Conservation (phyloP, 2,797 vertebrate species). For the Myotis daubentonii region DNA sequence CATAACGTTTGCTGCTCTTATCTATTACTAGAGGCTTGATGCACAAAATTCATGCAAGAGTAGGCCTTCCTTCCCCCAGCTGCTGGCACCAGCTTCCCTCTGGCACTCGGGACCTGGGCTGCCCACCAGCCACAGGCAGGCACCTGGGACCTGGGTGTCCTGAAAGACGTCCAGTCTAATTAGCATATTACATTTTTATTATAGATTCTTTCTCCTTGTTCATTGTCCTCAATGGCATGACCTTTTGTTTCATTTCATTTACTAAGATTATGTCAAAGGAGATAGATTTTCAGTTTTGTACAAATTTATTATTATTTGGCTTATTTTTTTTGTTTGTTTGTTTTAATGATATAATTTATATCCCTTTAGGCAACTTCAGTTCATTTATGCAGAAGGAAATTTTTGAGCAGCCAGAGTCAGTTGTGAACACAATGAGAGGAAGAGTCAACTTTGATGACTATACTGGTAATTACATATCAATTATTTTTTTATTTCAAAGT, state of each 20-base stretch:
- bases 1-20: neutral
- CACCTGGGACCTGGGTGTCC: too few species aligned
- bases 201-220: neutral
- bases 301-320: constrained; percentile 41
- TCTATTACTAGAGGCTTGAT: neutral
- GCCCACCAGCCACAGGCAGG: too few species aligned
- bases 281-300: neutral
- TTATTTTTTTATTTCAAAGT: constrained; percentile 28
- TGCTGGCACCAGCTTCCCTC: too few species aligned
- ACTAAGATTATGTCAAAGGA: constrained; percentile 34
- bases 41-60: too few species aligned
- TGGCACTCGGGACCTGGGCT: too few species aligned
- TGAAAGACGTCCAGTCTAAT: too few species aligned
- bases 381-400: constrained; percentile 99
- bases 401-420: constrained; percentile 98
- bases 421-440: constrained; percentile 99
- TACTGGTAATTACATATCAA: constrained; percentile 88
- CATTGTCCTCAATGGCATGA: neutral
- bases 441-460: constrained; percentile 98
- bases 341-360: constrained; percentile 57
- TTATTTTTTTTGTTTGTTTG: constrained; percentile 45
- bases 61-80: too few species aligned
- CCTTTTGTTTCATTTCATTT: constrained; percentile 31
- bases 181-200: too few species aligned
- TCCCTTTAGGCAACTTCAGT: constrained; percentile 94